Conservation (phyloP, 2,888 invertebrate species). For the Apamea anceps region DNA sequence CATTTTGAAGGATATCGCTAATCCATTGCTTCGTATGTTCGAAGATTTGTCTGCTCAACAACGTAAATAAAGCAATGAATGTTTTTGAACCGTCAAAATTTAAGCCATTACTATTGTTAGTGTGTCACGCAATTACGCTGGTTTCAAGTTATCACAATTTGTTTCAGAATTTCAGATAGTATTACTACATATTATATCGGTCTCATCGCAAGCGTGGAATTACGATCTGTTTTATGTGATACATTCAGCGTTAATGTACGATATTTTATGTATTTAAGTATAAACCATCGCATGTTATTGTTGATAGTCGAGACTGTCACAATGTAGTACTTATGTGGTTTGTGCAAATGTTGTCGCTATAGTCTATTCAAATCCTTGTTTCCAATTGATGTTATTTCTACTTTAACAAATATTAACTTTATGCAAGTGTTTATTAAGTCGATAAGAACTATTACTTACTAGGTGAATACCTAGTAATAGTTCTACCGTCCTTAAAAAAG, state of each 20-base stretch:
- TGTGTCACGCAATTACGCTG: background rate
- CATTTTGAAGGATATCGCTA: too few relatives aligned
- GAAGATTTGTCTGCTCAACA: background rate
- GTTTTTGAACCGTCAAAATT: background rate
- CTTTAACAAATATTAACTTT: too few relatives aligned
- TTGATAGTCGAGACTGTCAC: background rate
- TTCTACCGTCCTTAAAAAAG: background rate
- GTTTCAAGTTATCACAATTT: conserved; percentile 12
- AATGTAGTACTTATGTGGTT: background rate
- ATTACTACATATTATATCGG: background rate
- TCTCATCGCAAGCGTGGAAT: background rate
- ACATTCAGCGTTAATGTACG: conserved; percentile 2
- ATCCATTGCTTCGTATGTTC: too few relatives aligned
- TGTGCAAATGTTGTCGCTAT: background rate
- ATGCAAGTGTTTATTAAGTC: background rate
- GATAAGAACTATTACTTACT: background rate
- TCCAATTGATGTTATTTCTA: background rate
- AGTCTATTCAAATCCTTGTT: background rate
- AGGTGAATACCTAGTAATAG: too few relatives aligned
- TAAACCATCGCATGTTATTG: conserved; percentile 25
- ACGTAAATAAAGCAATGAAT: background rate
- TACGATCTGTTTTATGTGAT: conserved; percentile 30
- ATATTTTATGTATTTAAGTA: conserved; percentile 15
- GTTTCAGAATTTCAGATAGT: conserved; percentile 23
- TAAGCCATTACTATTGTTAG: background rate